Evolutionary conservation across 2,888 invertebrate species (phyloP), one percentile per base, ranked within the genome.

Genomic region (Cosmia pyralina): DNA sequence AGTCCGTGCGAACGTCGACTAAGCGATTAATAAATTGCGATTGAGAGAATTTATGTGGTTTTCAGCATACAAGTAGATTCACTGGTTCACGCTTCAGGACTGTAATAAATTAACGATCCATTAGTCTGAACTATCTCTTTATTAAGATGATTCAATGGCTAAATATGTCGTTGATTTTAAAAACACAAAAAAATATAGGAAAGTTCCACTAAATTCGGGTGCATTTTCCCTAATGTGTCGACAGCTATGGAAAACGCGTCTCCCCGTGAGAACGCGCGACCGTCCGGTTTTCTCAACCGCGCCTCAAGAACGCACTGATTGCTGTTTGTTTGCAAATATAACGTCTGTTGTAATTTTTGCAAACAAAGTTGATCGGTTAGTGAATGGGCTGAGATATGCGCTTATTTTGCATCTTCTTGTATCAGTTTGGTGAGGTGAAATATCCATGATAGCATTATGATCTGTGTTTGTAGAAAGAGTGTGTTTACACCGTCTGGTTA

Each of bases 281-380:
- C 77, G 88, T 89, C 89, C 88, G 87, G 90, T 92, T 92, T 92
- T 94, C 95, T 92, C 94, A 93, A 92, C 90, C 89, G 86, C 82
- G 87, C 89, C 88, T 87, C 87, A 90, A 89, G 88, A 88, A 84
- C 83, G 77, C 88, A 87, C 87, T 90, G 90, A 91, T 92, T 90
- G 88, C 83, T 79, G 88, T 84, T 88, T 94, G 92, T 94, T 94
- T 94, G 92, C 92, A 92, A 94, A 94, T 93, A 92, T 88, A 87
- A 71, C 84, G 87, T 88, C 88, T 90, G 90, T 87, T 80, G 70
- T 70, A 73, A 90, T 89, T 90, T 87, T 84, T 80, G 78, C 81
- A 85, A 89, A 88, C 88, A 85, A 83, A 77, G 76, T 78, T 76
- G 80, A 79, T 75, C 79, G 68, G 66, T 77, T 85, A 70, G 67